phyloP scores from a whole-genome alignment of 2,113 vertebrate species.

The Lepidothrix coronata region DNA sequence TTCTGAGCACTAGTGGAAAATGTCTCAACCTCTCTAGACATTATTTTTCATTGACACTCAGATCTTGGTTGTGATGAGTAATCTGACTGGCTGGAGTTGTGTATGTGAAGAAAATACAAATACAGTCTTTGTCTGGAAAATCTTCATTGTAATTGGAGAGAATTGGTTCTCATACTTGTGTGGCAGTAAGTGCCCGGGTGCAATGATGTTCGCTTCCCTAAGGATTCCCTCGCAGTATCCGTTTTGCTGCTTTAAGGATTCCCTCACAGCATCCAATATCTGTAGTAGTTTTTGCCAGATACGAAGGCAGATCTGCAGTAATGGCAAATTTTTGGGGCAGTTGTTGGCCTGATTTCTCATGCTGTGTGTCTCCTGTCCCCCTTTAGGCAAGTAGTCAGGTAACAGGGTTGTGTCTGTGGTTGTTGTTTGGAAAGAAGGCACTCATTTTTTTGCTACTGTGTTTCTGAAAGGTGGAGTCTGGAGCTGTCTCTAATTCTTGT shows the following conservation, averaged over 20 bases:
- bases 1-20: neutral
- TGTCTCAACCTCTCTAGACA: neutral
- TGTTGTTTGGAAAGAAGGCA: neutral
- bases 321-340: neutral
- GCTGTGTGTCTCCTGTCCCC: neutral
- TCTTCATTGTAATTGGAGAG: neutral
- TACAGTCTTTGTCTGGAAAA: neutral
- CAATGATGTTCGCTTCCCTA: neutral
- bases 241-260: neutral
- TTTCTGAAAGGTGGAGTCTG: conserved; percentile 49
- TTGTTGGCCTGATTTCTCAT: neutral
- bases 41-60: neutral
- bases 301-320: neutral
- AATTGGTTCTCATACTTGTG: neutral
- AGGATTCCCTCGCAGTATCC: neutral
- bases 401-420: neutral
- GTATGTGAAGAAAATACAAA: neutral
- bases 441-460: neutral
- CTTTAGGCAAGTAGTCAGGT: neutral
- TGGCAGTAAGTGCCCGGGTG: neutral
- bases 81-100: neutral
- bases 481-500: conserved; percentile 25
- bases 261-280: neutral
- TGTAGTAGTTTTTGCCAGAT: neutral
- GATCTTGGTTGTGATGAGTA: neutral